Conservation (phyloP, 2,797 vertebrate species). For the Apogon hyalosoma region DNA sequence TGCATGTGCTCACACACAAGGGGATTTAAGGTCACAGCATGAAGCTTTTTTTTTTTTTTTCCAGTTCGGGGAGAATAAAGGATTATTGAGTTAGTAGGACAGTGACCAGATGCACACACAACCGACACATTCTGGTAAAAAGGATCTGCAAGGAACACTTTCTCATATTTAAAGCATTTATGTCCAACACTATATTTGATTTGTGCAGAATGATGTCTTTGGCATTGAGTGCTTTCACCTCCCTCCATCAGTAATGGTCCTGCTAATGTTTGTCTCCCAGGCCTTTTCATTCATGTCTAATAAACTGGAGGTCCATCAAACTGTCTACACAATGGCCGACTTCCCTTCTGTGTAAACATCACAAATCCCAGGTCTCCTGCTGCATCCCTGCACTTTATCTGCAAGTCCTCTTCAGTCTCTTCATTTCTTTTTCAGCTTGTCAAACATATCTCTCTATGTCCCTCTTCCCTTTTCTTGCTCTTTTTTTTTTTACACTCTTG, state of each 20-base stretch:
- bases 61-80: constrained; percentile 45
- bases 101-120: constrained; percentile 61
- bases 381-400: constrained; percentile 33
- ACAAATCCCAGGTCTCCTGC: constrained; percentile 19
- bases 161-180: neutral
- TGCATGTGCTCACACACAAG: constrained; percentile 21
- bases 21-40: constrained; percentile 69
- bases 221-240: constrained; percentile 43
- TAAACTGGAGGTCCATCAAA: constrained; percentile 41
- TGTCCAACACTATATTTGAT: constrained; percentile 31
- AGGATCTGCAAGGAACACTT: constrained; percentile 15
- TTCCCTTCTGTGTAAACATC: constrained; percentile 33
- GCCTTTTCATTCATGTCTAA: constrained; percentile 55
- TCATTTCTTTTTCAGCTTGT: constrained; percentile 34
- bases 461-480: neutral
- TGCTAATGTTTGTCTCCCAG: constrained; percentile 38
- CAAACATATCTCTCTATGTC: constrained; percentile 24
- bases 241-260: constrained; percentile 33
- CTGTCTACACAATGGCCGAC: constrained; percentile 12
- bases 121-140: constrained; percentile 8
- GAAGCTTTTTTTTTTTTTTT: constrained; percentile 29
- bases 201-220: constrained; percentile 40
- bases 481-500: neutral
- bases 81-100: constrained; percentile 73
- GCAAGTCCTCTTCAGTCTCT: constrained; percentile 24